Evolutionary conservation across 92 coral and sea anemone genomes (phyloP).

Genomic region (Pocillopora meandrina): DNA sequence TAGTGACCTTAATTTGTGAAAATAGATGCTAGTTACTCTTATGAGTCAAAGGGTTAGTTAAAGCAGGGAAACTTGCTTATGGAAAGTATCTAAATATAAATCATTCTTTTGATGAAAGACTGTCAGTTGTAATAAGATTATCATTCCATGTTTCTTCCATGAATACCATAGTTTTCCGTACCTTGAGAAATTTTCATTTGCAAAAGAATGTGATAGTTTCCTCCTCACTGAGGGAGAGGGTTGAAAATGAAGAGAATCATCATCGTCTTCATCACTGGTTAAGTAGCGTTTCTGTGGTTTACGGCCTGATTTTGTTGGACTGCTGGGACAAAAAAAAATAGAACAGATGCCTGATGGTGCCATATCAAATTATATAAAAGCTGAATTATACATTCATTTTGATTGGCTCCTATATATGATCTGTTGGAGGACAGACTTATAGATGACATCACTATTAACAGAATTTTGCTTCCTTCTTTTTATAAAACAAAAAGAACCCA

Average conservation of each 20-base stretch:
- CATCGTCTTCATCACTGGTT: slow-evolving; percentile 17
- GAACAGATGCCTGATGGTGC: background rate
- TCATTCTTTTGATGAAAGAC: background rate
- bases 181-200: slow-evolving; percentile 17
- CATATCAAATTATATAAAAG: background rate
- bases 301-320: slow-evolving; percentile 47
- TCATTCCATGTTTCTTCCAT: background rate
- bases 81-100: background rate
- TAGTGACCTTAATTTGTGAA: no score
- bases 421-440: no score
- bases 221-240: slow-evolving; percentile 60
- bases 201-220: slow-evolving; percentile 51
- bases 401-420: no score
- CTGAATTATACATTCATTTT: no score
- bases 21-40: no score
- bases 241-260: slow-evolving; percentile 37
- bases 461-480: no score
- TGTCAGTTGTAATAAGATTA: background rate
- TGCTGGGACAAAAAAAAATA: slow-evolving; percentile 16
- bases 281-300: slow-evolving; percentile 37
- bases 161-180: background rate
- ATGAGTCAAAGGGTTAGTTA: no score
- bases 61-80: no score
- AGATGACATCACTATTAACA: no score
- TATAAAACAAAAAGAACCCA: no score